Base-by-base conservation (phyloP, 1,140 invertebrate genomes). In the Eumaeus atala region DNA sequence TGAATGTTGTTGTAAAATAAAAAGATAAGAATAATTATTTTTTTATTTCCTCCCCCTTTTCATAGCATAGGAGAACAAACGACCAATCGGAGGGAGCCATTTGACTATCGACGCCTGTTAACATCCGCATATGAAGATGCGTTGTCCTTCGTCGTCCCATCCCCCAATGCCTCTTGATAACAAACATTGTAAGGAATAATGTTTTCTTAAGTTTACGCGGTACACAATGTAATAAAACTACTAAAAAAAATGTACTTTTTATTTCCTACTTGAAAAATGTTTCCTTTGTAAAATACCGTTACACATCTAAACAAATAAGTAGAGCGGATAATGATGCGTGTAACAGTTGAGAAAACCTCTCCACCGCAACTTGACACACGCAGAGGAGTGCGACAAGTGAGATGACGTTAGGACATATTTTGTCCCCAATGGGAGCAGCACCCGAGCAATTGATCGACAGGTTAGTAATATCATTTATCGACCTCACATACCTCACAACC, bases 1-100 rank as follows among this genome's bases (percentile, higher is more conserved):
- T 87, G 82, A 60, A 64, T 86, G 83, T 78, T 72, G 73, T 73
- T 82, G 71, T 82, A 68, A 77, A 80, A 77, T 78, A 84, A 84
- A 77, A 67, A 76, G 68, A 61, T 72, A 57, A 73, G 74, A 70
- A 70, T 64, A 64, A 48, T 56, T 56, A 38, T 50, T 33, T 38
- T 60, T 62, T 64, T 72, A 54, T 65, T 59, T 67, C 58, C 61
- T 10, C 40, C 28, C 33, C n/a, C 16, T 21, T 40, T 40, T 40
- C 50, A 35, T 34, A 66, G 58, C 10, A 28, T 12, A 33, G n/a
- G n/a, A n/a, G n/a, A n/a, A n/a, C n/a, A n/a, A n/a, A n/a, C n/a
- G n/a, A n/a, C n/a, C n/a, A n/a, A n/a, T n/a, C n/a, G n/a, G n/a
- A n/a, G n/a, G n/a, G n/a, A n/a, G n/a, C n/a, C n/a, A n/a, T n/a